These are phyloP conservation scores for Danio aesculapii DNA, from an alignment of 2,797 vertebrate species.

Conservation along the genomic window DNA sequence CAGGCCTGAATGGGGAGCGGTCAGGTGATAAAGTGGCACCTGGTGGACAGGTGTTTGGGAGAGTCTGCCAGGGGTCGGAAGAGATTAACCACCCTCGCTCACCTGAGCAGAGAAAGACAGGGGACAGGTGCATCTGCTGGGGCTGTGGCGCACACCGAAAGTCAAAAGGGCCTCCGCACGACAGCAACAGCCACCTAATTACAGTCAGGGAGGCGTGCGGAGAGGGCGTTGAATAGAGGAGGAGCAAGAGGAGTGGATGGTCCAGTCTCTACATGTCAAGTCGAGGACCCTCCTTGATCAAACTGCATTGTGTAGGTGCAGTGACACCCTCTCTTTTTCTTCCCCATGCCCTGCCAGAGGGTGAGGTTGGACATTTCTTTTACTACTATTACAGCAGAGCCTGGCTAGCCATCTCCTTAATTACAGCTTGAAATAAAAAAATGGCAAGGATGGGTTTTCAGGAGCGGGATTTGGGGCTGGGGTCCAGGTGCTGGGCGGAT, in stretches of 20 bases:
- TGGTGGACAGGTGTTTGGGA: conserved; percentile 77
- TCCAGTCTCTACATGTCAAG: conserved; percentile 58
- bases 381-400: conserved; percentile 15
- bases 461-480: conserved; percentile 35
- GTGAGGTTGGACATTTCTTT: conserved; percentile 54
- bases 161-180: conserved; percentile 61
- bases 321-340: conserved; percentile 66
- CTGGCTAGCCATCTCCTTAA: conserved; percentile 54
- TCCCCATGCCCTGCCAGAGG: conserved; percentile 55
- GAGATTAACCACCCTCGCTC: conserved; percentile 74
- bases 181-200: conserved; percentile 66
- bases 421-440: conserved; percentile 52
- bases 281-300: conserved; percentile 73
- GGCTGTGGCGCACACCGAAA: conserved; percentile 58
- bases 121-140: conserved; percentile 69
- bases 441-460: conserved; percentile 30
- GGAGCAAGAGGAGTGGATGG: conserved; percentile 63
- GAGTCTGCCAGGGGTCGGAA: conserved; percentile 55
- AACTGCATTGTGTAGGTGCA: conserved; percentile 60
- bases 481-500: conserved; percentile 46
- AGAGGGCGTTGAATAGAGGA: conserved; percentile 56
- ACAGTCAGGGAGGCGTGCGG: conserved; percentile 57
- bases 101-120: conserved; percentile 55
- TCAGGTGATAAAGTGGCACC: conserved; percentile 68
- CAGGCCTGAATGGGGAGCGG: conserved; percentile 33